Base-by-base conservation (phyloP, 2,113 vertebrate genomes). In the Canis aureus region DNA sequence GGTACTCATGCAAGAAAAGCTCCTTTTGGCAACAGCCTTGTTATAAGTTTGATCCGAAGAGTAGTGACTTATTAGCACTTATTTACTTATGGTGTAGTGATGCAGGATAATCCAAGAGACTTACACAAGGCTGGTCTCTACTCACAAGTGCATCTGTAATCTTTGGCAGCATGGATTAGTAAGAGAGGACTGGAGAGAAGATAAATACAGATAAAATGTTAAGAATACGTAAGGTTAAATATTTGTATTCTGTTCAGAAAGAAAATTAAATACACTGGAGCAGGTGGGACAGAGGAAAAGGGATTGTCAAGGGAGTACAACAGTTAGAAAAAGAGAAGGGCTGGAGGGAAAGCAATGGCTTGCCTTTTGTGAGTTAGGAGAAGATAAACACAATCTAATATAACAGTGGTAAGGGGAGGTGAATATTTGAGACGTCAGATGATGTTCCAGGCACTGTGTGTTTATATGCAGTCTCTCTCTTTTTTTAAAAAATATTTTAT, bases 141-240 rank as follows among this genome's bases (percentile, higher is more conserved):
- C 23, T 35, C 4, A 20, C 6, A 76, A 69, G 76, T 22, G 22
- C 60, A n/a, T 20, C 62, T 74, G 49, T 60, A 49, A 93, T 74
- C 19, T 89, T 55, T 60, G 57, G 89, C 49, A 83, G 69, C 64
- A 73, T 11, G 80, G 64, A 81, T 25, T 11, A 69, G 35, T 67
- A 69, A 82, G 10, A 59, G 17, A 97, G 62, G 25, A 69, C 2
- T 79, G n/a, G 55, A 59, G 13, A 57, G 60, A 66, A 62, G 25
- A 85, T 87, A 93, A 90, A 88, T 82, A 66, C 78, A 92, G 19
- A 78, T 74, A 66, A 89, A 88, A 94, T 35, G 43, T 71, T 74
- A 71, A 57, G 74, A 86, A 81, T 25, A 71, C 35, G 32, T 59
- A 80, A 81, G 51, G 89, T 81, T 95, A 79, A 95, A 89, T 95